Evolutionary conservation across 2,888 invertebrate species (phyloP).

Genomic region (Scotopteryx bipunctaria): DNA sequence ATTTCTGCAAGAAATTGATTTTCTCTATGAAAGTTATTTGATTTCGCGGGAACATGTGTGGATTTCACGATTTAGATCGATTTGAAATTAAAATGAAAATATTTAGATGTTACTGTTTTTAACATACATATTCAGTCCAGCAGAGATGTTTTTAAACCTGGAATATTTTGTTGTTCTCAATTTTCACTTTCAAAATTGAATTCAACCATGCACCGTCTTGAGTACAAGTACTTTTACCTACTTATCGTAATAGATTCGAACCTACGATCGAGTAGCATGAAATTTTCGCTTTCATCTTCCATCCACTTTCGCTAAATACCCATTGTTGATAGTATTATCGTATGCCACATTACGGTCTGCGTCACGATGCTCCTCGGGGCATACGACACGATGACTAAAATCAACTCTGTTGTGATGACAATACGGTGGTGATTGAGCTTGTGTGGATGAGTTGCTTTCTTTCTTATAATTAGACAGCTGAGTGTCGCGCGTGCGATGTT

Average conservation of each 20-base stretch:
- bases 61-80: conserved; percentile 15
- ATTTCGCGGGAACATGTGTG: conserved; percentile 26
- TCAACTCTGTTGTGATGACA: conserved; percentile 13
- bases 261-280: conserved; percentile 36
- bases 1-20: conserved; percentile 50
- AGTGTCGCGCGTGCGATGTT: conserved; percentile 43
- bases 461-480: conserved; percentile 47
- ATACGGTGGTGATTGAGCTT: conserved; percentile 22
- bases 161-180: not conserved
- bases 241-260: conserved; percentile 23
- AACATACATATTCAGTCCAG: too few species aligned
- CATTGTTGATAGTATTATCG: conserved; percentile 45
- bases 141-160: too few species aligned
- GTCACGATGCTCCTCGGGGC: conserved; percentile 41
- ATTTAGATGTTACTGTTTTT: not conserved
- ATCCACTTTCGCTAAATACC: conserved; percentile 50
- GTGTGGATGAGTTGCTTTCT: conserved; percentile 41
- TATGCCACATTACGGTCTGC: conserved; percentile 36
- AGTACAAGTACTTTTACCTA: not conserved
- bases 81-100: too few species aligned
- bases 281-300: conserved; percentile 46
- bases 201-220: not conserved
- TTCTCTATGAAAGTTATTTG: conserved; percentile 38
- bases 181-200: conserved; percentile 10
- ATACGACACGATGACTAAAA: conserved; percentile 17